These are phyloP conservation scores for Prionchulus punctatus DNA, from an alignment of 2,888 invertebrate genomes.

Conservation along the genomic window DNA sequence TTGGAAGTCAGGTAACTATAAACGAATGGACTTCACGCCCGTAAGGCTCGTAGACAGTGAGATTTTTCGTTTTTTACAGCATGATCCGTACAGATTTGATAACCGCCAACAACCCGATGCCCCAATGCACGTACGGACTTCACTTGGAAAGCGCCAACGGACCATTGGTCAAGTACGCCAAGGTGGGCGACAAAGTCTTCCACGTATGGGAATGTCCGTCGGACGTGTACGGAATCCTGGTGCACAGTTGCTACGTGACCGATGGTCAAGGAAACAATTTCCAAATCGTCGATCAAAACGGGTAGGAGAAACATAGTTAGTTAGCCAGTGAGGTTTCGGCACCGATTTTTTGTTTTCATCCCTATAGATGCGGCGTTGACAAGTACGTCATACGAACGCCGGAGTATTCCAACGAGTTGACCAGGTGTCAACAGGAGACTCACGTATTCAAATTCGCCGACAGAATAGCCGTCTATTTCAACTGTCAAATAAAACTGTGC, in stretches of 20 bases:
- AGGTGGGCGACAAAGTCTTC: conserved; percentile 12
- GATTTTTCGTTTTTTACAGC: conserved; percentile 5
- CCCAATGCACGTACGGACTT: conserved; percentile 9
- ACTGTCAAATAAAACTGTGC: conserved; percentile 13
- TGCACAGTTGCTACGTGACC: conserved; percentile 12
- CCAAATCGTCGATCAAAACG: conserved; percentile 10
- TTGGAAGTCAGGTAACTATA: conserved; percentile 10
- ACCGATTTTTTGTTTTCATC: no score
- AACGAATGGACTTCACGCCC: no score
- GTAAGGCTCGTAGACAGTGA: neutral
- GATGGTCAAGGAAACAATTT: conserved; percentile 9
- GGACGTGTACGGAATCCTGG: conserved; percentile 13
- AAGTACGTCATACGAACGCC: conserved; percentile 9
- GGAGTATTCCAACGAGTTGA: conserved; percentile 7
- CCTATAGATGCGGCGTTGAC: conserved; percentile 12
- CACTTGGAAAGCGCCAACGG: conserved; percentile 11
- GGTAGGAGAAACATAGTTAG: conserved; percentile 5
- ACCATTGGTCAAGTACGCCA: conserved; percentile 8
- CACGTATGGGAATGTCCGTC: conserved; percentile 13
- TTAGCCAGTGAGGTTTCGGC: neutral
- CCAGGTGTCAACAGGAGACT: conserved; percentile 7
- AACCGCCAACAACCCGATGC: conserved; percentile 2
- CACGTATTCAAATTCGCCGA: conserved; percentile 14
- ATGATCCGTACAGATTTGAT: conserved; percentile 4
- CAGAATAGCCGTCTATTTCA: conserved; percentile 6